Percentiles rank a stretch among this genome's conserved stretches.
Conservation (phyloP, 2,113 vertebrate genomes). For the Dunckerocampus dactyliophorus region DNA sequence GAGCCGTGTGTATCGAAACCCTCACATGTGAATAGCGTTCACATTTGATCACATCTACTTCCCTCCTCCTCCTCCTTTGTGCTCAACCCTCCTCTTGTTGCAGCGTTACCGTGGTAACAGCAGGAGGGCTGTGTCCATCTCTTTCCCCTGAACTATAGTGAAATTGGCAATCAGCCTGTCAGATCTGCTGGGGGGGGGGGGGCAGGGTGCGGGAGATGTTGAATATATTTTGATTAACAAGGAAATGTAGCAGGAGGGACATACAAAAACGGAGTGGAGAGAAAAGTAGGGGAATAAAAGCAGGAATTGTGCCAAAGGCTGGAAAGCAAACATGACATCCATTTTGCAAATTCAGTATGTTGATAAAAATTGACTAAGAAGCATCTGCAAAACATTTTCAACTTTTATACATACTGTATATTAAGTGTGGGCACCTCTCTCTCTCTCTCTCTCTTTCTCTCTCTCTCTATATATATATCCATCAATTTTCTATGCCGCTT, state of each 20-base stretch:
- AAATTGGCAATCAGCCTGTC: constrained; percentile 74
- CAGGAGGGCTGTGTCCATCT: constrained; percentile 51
- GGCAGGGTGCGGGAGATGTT: constrained; percentile 2
- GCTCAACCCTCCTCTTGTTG: constrained; percentile 59
- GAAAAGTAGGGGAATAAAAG: not conserved
- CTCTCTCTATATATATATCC: too few species aligned
- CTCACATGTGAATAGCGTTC: constrained; percentile 48
- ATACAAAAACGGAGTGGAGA: constrained; percentile 11
- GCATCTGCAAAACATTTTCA: not conserved
- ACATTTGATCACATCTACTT: constrained; percentile 51
- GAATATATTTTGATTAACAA: constrained; percentile 74
- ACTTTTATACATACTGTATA: too few species aligned
- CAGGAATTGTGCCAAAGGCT: constrained; percentile 6
- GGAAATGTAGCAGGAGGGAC: constrained; percentile 56
- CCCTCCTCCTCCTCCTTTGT: constrained; percentile 8
- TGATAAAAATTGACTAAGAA: not conserved
- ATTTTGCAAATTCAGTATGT: not conserved
- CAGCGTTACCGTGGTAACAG: constrained; percentile 67
- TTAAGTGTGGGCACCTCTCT: too few species aligned
- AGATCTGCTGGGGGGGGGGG: constrained; percentile 53
- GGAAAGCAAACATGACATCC: constrained; percentile 23
- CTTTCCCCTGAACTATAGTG: constrained; percentile 55
- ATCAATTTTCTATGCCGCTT: too few species aligned
- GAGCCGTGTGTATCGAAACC: constrained; percentile 52
- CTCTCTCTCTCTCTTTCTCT: too few species aligned